Conservation (phyloP, 2,888 invertebrate genomes). For the Autographa pulchrina region DNA sequence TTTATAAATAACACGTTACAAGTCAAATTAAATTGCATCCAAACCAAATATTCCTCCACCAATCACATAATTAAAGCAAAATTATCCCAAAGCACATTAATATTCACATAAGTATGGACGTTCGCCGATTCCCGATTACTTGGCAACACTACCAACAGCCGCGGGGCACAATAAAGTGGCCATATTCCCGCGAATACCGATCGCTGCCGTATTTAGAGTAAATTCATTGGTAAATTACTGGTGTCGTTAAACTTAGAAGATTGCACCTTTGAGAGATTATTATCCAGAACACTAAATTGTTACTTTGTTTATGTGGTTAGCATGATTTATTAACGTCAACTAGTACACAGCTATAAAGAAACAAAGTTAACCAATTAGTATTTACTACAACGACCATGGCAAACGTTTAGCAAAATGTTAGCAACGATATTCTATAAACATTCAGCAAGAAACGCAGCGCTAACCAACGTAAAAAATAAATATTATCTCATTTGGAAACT, state of each 20-base stretch:
- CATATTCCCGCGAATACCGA: constrained; percentile 47
- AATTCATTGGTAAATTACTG: constrained; percentile 61
- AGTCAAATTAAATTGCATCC: not conserved
- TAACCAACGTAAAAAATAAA: not conserved
- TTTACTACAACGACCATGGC: not conserved
- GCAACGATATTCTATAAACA: too few species aligned
- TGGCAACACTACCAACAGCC: constrained; percentile 50
- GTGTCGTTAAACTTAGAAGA: constrained; percentile 50
- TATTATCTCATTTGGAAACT: not conserved
- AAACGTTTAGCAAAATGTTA: not conserved
- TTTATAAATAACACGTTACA: too few species aligned
- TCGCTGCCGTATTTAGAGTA: constrained; percentile 61
- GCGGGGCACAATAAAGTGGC: constrained; percentile 52
- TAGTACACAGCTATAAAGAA: not conserved
- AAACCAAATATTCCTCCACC: not conserved
- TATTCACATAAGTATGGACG: constrained; percentile 48
- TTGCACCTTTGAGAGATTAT: constrained; percentile 54
- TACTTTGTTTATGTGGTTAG: not conserved
- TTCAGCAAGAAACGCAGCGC: too few species aligned
- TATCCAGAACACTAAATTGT: constrained; percentile 15
- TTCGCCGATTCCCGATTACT: constrained; percentile 46
- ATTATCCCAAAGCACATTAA: constrained; percentile 34
- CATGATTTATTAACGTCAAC: not conserved
- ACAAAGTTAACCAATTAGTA: not conserved
- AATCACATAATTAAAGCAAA: constrained; percentile 18